These are phyloP conservation scores for Leuciscus waleckii DNA, from an alignment of 2,797 vertebrate genomes.

Conservation along the genomic window DNA sequence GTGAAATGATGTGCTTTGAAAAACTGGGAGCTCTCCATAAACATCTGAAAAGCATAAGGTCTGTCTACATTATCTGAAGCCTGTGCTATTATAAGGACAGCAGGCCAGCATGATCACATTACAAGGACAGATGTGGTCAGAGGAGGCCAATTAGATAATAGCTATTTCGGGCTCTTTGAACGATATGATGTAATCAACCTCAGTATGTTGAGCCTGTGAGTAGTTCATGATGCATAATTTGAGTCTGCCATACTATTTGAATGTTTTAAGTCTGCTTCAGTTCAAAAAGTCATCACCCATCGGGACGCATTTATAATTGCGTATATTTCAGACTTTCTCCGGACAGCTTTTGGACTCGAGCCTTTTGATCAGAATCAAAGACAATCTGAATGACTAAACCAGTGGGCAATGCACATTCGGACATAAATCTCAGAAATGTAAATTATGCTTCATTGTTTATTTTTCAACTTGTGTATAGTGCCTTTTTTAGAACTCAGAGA, in stretches of 20 bases:
- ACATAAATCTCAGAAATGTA: conserved; percentile 38
- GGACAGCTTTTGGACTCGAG: background rate
- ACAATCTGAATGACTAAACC: conserved; percentile 21
- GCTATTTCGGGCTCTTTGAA: conserved; percentile 3
- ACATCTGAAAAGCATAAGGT: background rate
- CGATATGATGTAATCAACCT: conserved; percentile 33
- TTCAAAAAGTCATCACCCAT: conserved; percentile 41
- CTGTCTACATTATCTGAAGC: conserved; percentile 2
- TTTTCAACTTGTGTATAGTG: conserved; percentile 18
- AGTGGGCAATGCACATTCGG: background rate
- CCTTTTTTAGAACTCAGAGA: conserved; percentile 3
- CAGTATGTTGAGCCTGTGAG: background rate
- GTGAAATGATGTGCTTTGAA: background rate
- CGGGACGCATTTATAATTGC: conserved; percentile 32
- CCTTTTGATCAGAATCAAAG: conserved; percentile 55
- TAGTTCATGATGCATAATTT: conserved; percentile 20
- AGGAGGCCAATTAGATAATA: conserved; percentile 22
- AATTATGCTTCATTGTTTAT: conserved; percentile 48
- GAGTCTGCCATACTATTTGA: background rate
- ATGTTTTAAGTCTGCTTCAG: conserved; percentile 30
- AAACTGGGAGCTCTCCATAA: background rate
- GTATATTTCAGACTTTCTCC: conserved; percentile 17
- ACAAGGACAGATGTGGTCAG: conserved; percentile 18
- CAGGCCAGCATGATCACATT: background rate
- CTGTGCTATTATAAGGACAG: background rate